Base-by-base conservation (phyloP, 2,888 invertebrate genomes). In the Tetragonisca angustula region DNA sequence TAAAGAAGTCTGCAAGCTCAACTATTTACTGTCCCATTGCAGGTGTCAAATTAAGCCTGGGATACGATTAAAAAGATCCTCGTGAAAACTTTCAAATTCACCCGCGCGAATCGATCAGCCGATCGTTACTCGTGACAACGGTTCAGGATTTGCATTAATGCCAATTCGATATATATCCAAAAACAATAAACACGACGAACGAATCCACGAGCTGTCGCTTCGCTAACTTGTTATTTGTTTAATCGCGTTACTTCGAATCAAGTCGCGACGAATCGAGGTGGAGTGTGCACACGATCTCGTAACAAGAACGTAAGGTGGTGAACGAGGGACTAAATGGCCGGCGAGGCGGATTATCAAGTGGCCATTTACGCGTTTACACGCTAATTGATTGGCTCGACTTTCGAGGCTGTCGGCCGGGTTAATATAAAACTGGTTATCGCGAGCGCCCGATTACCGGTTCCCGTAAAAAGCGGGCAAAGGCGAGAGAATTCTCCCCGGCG, bases 321-420 rank as follows among this genome's bases (percentile, higher is more conserved):
- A 62, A 32, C 0, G 9, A 43, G 59, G 27, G 52, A 70, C 36
- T 24, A 69, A 62, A 50, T 52, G 50, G 24, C 59, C 52, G n/a
- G 70, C 32, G 49, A 19, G 32, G 24, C 17, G 54, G 54, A 54
- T 36, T 43, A 64, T 76, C 61, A 50, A 70, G 50, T 76, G 24
- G 70, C 43, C 52, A 54, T 77, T 43, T 71, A 77, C 62, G 54
- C 24, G 43, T 71, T 71, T 73, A 73, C 78, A 78, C 67, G 67
- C 73, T 59, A 50, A 74, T 78, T 49, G 73, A 59, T 54, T 56
- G 67, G 50, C 50, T 50, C 11, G 56, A 52, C 67, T 78, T 74
- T 36, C 67, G 15, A 73, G 9, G n/a, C n/a, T 43, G 43, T 62
- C 61, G 36, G 21, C 1, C 76, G 32, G 50, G 56, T 71, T 67